Conservation (phyloP, 2,888 invertebrate species). For the Hedya salicella region DNA sequence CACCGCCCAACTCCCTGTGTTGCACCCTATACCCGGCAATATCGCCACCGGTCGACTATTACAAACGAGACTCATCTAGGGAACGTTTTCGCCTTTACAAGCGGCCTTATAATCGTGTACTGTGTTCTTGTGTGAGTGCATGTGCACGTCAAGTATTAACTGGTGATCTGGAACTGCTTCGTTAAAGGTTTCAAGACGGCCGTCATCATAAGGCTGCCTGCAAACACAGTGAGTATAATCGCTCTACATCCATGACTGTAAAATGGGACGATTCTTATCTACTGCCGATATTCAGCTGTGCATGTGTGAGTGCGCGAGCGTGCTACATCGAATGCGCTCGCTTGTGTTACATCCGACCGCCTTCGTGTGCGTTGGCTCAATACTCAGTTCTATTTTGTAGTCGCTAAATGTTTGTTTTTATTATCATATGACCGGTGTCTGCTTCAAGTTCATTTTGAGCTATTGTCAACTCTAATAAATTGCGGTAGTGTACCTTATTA, state of each 20-base stretch:
- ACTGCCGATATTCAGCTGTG: constrained; percentile 53
- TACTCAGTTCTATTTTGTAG: constrained; percentile 83
- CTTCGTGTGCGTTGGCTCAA: constrained; percentile 76
- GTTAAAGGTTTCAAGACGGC: constrained; percentile 80
- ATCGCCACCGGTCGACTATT: constrained; percentile 62
- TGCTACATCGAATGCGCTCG: constrained; percentile 58
- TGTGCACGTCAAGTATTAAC: constrained; percentile 69
- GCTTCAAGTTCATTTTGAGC: constrained; percentile 59
- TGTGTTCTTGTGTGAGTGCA: constrained; percentile 64
- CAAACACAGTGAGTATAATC: constrained; percentile 80
- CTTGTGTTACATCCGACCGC: constrained; percentile 80
- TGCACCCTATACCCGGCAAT: constrained; percentile 49
- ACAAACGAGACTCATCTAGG: constrained; percentile 57
- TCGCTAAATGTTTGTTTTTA: constrained; percentile 84
- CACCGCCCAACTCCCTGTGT: constrained; percentile 49
- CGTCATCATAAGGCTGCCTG: constrained; percentile 84
- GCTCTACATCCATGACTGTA: constrained; percentile 76
- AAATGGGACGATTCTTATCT: constrained; percentile 85
- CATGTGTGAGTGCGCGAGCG: constrained; percentile 62
- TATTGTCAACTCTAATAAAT: constrained; percentile 19
- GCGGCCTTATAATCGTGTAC: constrained; percentile 43
- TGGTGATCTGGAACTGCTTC: constrained; percentile 68
- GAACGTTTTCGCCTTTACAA: constrained; percentile 56
- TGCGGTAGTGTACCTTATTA: not conserved
- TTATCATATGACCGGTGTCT: constrained; percentile 80